Conservation (phyloP, 2,888 invertebrate genomes). For the Lepidocyrtoides sp. region DNA sequence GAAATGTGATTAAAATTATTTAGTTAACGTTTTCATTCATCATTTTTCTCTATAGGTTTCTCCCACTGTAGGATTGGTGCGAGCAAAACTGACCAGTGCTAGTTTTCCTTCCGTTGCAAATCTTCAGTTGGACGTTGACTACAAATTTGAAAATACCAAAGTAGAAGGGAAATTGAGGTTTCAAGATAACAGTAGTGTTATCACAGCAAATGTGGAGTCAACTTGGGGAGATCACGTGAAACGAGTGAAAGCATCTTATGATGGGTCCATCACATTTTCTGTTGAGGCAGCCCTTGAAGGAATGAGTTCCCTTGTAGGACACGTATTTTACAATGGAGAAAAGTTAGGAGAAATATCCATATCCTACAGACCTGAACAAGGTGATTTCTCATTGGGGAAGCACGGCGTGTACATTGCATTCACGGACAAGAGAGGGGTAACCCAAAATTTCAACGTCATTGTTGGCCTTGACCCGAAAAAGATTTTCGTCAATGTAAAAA, state of each 20-base stretch:
- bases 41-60: conserved; percentile 1
- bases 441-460: conserved; percentile 60
- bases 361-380: conserved; percentile 71
- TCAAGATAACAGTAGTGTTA: conserved; percentile 11
- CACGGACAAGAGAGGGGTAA: conserved; percentile 23
- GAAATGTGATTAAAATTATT: not conserved
- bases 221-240: conserved; percentile 68
- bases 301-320: conserved; percentile 38
- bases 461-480: conserved; percentile 80
- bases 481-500: conserved; percentile 75
- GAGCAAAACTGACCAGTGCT: conserved; percentile 60
- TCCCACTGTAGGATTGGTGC: conserved; percentile 15
- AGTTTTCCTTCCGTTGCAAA: conserved; percentile 57
- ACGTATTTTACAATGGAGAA: conserved; percentile 33
- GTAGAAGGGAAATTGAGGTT: conserved; percentile 40
- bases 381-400: conserved; percentile 78
- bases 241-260: conserved; percentile 30
- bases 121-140: conserved; percentile 55
- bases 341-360: conserved; percentile 67
- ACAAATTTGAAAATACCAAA: conserved; percentile 18
- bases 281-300: conserved; percentile 62
- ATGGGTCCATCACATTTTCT: conserved; percentile 35
- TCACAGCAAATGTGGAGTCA: conserved; percentile 16
- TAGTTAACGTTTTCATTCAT: not conserved
- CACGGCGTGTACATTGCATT: conserved; percentile 78